Evolutionary conservation across 2,888 invertebrate species (phyloP).

Genomic region (Melanargia galathea): DNA sequence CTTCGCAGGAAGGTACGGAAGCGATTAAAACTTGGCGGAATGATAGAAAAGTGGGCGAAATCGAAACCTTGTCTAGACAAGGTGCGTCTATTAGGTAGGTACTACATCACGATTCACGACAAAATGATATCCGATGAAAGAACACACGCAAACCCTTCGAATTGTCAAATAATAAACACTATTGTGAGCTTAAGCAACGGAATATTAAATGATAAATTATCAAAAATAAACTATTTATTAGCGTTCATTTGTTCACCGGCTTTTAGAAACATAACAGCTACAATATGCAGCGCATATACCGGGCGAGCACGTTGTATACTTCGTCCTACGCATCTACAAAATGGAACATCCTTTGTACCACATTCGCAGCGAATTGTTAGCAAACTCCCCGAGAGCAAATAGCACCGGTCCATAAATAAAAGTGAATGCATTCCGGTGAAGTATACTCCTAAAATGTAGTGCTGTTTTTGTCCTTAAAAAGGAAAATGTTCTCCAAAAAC

Average conservation of each 20-base stretch:
- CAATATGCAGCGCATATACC: not conserved
- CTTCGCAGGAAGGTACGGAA: too few relatives aligned
- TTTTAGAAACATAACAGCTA: not conserved
- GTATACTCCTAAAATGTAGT: not conserved
- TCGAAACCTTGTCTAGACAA: too few relatives aligned
- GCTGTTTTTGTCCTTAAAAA: not conserved
- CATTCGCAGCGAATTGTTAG: slow-evolving; percentile 30
- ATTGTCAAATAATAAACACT: too few relatives aligned
- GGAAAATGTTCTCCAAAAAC: not conserved
- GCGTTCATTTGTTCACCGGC: not conserved
- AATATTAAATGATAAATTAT: too few relatives aligned
- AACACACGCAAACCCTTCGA: too few relatives aligned
- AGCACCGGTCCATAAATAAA: slow-evolving; percentile 18
- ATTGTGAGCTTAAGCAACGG: too few relatives aligned
- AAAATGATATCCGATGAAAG: too few relatives aligned
- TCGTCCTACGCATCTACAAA: slow-evolving; percentile 56
- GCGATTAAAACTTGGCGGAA: too few relatives aligned
- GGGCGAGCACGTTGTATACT: not conserved
- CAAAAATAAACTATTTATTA: not conserved
- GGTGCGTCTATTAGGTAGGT: too few relatives aligned
- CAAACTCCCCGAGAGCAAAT: slow-evolving; percentile 22
- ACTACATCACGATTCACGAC: too few relatives aligned
- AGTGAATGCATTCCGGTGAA: slow-evolving; percentile 7
- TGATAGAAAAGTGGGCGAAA: too few relatives aligned
- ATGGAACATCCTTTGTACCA: slow-evolving; percentile 61